Conservation (phyloP, 2,113 vertebrate species). For the Calyptommatus sinebrachiatus region DNA sequence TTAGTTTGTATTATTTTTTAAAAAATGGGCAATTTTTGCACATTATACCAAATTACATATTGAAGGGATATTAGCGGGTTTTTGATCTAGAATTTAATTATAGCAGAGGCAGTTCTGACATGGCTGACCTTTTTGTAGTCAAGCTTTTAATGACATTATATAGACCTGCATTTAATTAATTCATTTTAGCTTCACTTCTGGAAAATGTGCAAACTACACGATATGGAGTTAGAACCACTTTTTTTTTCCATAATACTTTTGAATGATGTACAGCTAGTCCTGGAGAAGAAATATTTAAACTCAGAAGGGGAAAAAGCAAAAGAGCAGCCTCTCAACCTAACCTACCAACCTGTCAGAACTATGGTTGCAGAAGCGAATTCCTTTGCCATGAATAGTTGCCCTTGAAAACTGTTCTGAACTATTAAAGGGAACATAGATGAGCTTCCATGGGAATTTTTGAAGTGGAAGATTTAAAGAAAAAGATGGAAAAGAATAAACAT, state of each 20-base stretch:
- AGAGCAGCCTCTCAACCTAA: slow-evolving; percentile 49
- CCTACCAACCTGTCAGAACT: slow-evolving; percentile 53
- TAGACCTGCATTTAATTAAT: slow-evolving; percentile 12
- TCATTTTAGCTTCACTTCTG: not conserved
- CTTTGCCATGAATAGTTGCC: slow-evolving; percentile 45
- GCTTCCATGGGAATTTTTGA: slow-evolving; percentile 59
- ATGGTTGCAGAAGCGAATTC: slow-evolving; percentile 44
- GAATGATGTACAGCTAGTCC: slow-evolving; percentile 1
- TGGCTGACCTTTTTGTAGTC: slow-evolving; percentile 22
- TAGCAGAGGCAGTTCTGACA: not conserved
- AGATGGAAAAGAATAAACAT: slow-evolving; percentile 53
- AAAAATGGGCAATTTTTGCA: slow-evolving; percentile 1
- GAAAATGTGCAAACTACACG: slow-evolving; percentile 9
- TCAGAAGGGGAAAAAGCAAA: slow-evolving; percentile 52
- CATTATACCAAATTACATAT: slow-evolving; percentile 15
- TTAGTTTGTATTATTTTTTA: not conserved
- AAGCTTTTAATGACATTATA: slow-evolving; percentile 13
- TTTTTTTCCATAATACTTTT: slow-evolving; percentile 12
- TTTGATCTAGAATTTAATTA: not conserved
- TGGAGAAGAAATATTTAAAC: slow-evolving; percentile 28
- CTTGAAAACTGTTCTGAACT: slow-evolving; percentile 67
- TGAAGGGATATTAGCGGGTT: not conserved
- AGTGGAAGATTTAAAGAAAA: slow-evolving; percentile 51
- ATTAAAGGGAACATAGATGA: slow-evolving; percentile 50
- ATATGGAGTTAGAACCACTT: slow-evolving; percentile 9